Evolutionary conservation across 2,888 invertebrate genomes (phyloP).

Genomic region (Athalia cordata): DNA sequence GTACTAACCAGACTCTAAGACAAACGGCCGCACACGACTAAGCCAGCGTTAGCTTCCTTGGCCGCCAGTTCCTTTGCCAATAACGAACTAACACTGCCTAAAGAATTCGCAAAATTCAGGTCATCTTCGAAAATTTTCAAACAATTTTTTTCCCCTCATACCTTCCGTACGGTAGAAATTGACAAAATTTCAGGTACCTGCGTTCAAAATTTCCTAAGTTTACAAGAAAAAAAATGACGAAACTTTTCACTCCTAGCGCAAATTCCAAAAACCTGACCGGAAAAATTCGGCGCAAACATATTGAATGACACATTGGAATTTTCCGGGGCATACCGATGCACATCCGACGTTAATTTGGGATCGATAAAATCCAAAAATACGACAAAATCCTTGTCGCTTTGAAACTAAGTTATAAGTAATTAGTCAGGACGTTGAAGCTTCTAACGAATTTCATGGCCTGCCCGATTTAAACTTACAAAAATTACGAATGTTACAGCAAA

Average conservation of each 20-base stretch:
- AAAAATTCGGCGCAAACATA: not conserved
- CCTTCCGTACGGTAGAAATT: too few species aligned
- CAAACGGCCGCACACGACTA: not conserved
- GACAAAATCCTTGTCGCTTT: not conserved
- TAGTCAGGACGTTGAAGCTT: not conserved
- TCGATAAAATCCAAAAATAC: conserved; percentile 32
- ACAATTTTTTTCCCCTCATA: too few species aligned
- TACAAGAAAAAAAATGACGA: not conserved
- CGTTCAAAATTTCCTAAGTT: too few species aligned
- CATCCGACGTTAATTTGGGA: conserved; percentile 17
- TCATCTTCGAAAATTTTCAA: conserved; percentile 25
- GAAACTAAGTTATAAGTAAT: not conserved
- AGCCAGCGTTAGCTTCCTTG: not conserved
- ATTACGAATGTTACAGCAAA: too few species aligned
- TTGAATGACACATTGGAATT: not conserved
- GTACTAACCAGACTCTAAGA: conserved; percentile 30
- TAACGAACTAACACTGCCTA: not conserved
- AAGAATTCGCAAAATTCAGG: conserved; percentile 28
- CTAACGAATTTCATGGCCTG: too few species aligned
- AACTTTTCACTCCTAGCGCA: not conserved
- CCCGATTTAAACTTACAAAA: too few species aligned
- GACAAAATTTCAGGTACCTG: too few species aligned
- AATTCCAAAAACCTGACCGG: not conserved
- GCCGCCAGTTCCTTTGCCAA: conserved; percentile 8
- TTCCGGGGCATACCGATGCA: not conserved